Conservation (phyloP, 2,797 vertebrate genomes). For the Rallus crepitans region DNA sequence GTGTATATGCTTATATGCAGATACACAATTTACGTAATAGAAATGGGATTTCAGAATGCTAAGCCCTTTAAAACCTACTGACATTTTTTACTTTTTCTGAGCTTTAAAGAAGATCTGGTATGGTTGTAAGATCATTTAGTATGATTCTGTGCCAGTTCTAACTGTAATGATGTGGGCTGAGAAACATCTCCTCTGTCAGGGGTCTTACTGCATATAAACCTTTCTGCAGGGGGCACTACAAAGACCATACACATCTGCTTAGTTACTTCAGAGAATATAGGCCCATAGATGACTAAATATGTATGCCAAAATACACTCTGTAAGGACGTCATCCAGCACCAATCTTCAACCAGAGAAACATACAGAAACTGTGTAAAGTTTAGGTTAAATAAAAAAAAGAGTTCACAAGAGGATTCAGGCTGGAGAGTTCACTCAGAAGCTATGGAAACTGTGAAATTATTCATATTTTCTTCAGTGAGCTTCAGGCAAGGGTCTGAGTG, state of each 20-base stretch:
- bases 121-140: neutral
- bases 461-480: neutral
- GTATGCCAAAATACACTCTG: neutral
- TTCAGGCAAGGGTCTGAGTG: neutral
- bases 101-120: neutral
- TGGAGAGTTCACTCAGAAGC: neutral
- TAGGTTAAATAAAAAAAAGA: neutral
- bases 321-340: neutral
- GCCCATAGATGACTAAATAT: neutral
- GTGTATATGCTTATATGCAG: neutral
- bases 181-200: neutral
- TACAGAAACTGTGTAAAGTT: neutral
- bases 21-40: neutral
- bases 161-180: neutral
- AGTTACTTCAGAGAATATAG: neutral
- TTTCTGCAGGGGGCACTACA: neutral
- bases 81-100: neutral
- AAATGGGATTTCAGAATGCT: neutral
- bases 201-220: neutral
- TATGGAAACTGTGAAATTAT: neutral
- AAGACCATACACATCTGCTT: neutral
- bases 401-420: neutral
- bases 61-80: neutral
- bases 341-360: neutral
- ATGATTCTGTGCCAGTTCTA: neutral